A percentile compares a stretch with the other conserved stretches of the same genome.
phyloP scores from a whole-genome alignment of 1,140 invertebrate genomes.

The Plutomurus gul region DNA sequence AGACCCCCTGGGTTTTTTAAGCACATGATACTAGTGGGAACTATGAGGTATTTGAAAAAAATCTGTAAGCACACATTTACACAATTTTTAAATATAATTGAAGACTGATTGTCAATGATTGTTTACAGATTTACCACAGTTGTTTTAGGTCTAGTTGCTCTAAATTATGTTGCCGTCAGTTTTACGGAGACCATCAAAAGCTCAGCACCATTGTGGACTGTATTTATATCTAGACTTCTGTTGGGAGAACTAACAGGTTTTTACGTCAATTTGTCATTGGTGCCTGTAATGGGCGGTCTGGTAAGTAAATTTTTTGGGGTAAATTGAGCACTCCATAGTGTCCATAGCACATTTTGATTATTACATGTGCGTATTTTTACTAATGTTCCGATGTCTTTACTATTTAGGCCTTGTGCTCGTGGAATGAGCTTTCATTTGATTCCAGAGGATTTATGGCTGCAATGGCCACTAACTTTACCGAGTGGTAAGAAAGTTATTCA shows the following conservation, averaged over 20 bases:
- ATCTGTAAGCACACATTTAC: not conserved
- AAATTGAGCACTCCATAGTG: too few relatives aligned
- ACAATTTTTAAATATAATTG: not conserved
- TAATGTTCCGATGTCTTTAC: too few relatives aligned
- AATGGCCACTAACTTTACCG: constrained; percentile 79
- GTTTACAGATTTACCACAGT: constrained; percentile 71
- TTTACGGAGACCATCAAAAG: constrained; percentile 87
- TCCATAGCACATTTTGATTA: too few relatives aligned
- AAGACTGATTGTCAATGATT: not conserved
- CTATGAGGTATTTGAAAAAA: constrained; percentile 65
- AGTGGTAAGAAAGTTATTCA: too few relatives aligned
- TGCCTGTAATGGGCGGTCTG: constrained; percentile 83
- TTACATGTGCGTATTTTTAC: too few relatives aligned
- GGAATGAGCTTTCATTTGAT: constrained; percentile 82
- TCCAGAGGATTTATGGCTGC: constrained; percentile 76
- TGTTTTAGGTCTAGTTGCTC: constrained; percentile 73
- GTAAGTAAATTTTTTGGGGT: too few relatives aligned
- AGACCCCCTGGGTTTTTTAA: constrained; percentile 74
- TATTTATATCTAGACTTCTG: constrained; percentile 67
- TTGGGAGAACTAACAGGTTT: constrained; percentile 73
- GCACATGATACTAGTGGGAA: constrained; percentile 77
- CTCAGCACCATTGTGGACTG: constrained; percentile 82
- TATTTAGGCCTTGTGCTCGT: constrained; percentile 74
- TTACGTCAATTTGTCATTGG: constrained; percentile 76
- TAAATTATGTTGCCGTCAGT: constrained; percentile 83